Percentiles rank a stretch among this genome's conserved stretches.
phyloP scores from a whole-genome alignment of 35 echinoderm and acorn worm genomes.

The Nesometra sesokonis region DNA sequence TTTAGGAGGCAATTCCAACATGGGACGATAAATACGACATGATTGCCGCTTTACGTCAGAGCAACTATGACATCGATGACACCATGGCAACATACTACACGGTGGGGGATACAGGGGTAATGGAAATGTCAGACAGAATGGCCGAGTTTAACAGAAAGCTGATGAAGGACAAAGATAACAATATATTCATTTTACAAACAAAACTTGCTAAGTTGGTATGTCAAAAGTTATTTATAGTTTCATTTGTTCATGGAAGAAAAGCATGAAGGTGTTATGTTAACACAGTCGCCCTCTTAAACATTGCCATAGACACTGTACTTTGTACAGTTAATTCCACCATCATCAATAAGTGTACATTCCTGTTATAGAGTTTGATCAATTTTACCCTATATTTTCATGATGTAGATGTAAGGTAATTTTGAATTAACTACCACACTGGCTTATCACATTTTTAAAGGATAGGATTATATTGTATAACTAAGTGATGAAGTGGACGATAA shows the following conservation, averaged over 20 bases:
- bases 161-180: slow-evolving; percentile 85
- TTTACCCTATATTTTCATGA: too few species aligned
- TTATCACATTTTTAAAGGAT: too few species aligned
- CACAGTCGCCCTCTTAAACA: too few species aligned
- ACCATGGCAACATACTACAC: slow-evolving; percentile 64
- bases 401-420: too few species aligned
- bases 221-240: neutral
- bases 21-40: slow-evolving; percentile 93
- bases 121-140: slow-evolving; percentile 72
- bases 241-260: neutral
- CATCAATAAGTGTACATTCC: too few species aligned
- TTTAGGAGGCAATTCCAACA: slow-evolving; percentile 46
- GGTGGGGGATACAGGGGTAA: slow-evolving; percentile 62
- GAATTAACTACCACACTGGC: too few species aligned
- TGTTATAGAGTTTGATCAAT: too few species aligned
- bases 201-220: slow-evolving; percentile 69
- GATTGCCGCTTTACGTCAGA: slow-evolving; percentile 66
- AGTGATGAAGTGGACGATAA: too few species aligned
- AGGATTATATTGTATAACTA: too few species aligned
- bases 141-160: slow-evolving; percentile 57
- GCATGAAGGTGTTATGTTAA: neutral
- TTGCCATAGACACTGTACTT: too few species aligned
- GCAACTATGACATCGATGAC: slow-evolving; percentile 83
- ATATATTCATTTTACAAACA: slow-evolving; percentile 50
- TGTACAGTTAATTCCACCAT: too few species aligned